Percentiles rank a stretch among this genome's conserved stretches.
phyloP scores from a whole-genome alignment of 2,797 vertebrate genomes.

The Hemitrygon akajei region DNA sequence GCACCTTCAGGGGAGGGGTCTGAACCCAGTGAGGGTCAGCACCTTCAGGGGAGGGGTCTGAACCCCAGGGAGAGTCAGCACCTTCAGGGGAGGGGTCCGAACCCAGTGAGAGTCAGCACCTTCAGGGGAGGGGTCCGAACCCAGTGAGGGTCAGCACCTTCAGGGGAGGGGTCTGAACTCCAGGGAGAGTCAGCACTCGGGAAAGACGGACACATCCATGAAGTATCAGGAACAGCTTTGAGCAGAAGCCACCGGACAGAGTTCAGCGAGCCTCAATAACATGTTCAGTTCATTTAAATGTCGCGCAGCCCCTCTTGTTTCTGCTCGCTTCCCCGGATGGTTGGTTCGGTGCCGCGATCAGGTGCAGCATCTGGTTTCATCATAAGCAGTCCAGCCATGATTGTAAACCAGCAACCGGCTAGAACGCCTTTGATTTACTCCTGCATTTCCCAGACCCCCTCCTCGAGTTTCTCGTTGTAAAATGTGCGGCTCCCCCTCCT shows the following conservation, averaged over 20 bases:
- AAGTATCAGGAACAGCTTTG: background rate
- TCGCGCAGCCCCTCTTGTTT: background rate
- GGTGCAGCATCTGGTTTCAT: slow-evolving; percentile 21
- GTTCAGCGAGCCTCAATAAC: background rate
- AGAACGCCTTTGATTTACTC: slow-evolving; percentile 22
- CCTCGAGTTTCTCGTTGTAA: slow-evolving; percentile 1
- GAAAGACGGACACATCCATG: no score
- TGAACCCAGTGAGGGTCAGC: background rate
- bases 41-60: background rate
- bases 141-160: background rate
- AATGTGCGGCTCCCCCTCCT: background rate
- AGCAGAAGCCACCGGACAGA: background rate
- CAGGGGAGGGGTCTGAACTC: background rate
- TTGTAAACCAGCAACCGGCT: background rate
- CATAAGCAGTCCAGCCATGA: background rate
- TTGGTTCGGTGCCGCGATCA: background rate
- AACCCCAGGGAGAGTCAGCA: background rate
- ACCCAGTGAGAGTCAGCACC: background rate
- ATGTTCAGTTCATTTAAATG: background rate
- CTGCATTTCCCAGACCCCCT: slow-evolving; percentile 23
- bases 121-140: background rate
- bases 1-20: background rate
- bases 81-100: background rate
- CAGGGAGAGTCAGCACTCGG: background rate
- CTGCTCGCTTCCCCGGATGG: background rate